Evolutionary conservation across 1,140 invertebrate species (phyloP).

Genomic region (Ceratoteleas bidentatus): DNA sequence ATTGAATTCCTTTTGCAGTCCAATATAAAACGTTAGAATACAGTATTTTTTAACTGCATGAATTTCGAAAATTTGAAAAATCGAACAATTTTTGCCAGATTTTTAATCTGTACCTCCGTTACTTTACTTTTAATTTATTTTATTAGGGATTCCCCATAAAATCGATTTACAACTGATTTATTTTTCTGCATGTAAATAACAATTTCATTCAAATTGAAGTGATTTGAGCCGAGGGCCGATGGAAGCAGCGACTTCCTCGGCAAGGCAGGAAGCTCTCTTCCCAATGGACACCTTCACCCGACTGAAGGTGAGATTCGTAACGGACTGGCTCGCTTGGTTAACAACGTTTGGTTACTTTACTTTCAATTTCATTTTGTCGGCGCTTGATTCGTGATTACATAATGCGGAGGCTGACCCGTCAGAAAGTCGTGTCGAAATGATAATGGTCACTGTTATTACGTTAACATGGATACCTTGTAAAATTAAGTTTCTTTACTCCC

Average conservation of each 20-base stretch:
- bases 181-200: too few relatives aligned
- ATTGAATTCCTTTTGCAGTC: too few relatives aligned
- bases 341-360: conserved; percentile 77
- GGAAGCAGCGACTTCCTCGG: conserved; percentile 48
- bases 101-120: too few relatives aligned
- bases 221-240: conserved; percentile 47
- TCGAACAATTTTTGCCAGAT: too few relatives aligned
- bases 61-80: too few relatives aligned
- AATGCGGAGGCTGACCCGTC: conserved; percentile 68
- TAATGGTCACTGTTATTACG: conserved; percentile 77
- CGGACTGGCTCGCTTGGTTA: conserved; percentile 63
- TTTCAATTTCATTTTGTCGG: conserved; percentile 79
- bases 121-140: too few relatives aligned
- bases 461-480: conserved; percentile 65
- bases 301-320: conserved; percentile 64
- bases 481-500: conserved; percentile 51
- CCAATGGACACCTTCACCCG: conserved; percentile 63
- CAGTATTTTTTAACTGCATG: too few relatives aligned
- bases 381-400: conserved; percentile 69
- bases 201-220: too few relatives aligned
- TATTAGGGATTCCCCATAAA: too few relatives aligned
- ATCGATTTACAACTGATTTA: too few relatives aligned
- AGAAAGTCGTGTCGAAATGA: conserved; percentile 78
- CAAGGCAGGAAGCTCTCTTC: conserved; percentile 67
- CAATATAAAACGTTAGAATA: too few relatives aligned